Evolutionary conservation across 2,888 invertebrate genomes (phyloP).

Genomic region (Agrochola lychnidis): DNA sequence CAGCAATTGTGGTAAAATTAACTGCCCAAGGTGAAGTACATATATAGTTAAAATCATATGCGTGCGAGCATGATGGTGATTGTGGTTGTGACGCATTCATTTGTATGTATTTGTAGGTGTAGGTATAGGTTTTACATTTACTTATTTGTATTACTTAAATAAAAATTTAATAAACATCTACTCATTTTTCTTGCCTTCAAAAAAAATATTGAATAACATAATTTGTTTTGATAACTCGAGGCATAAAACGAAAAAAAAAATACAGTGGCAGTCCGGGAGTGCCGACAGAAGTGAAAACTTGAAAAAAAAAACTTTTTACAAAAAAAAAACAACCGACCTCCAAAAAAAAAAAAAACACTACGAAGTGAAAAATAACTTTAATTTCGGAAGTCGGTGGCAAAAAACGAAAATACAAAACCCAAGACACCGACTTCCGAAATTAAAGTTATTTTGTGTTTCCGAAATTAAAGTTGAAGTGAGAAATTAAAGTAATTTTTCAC

Average conservation of each 20-base stretch:
- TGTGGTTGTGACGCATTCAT: background rate
- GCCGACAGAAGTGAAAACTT: too few relatives aligned
- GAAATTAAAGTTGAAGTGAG: too few relatives aligned
- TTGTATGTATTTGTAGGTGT: background rate
- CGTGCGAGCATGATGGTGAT: background rate
- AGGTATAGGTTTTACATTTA: background rate
- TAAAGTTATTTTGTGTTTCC: too few relatives aligned
- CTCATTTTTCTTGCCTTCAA: background rate
- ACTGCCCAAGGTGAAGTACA: background rate
- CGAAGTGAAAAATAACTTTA: too few relatives aligned
- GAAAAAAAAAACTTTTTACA: too few relatives aligned
- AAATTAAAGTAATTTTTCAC: too few relatives aligned
- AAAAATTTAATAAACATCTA: background rate
- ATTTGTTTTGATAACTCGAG: background rate
- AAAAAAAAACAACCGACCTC: too few relatives aligned
- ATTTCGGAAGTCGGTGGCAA: too few relatives aligned
- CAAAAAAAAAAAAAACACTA: too few relatives aligned
- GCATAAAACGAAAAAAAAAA: background rate
- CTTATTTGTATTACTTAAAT: conserved; percentile 3
- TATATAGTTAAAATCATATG: background rate
- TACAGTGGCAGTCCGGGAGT: too few relatives aligned
- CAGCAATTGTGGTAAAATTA: background rate
- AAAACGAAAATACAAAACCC: too few relatives aligned
- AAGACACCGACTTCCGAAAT: too few relatives aligned
- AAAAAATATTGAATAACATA: background rate